A percentile compares a stretch with the other conserved stretches of the same genome.
These are phyloP conservation scores for Microplitis demolitor DNA, from an alignment of 1,140 invertebrate genomes.

Conservation along the genomic window DNA sequence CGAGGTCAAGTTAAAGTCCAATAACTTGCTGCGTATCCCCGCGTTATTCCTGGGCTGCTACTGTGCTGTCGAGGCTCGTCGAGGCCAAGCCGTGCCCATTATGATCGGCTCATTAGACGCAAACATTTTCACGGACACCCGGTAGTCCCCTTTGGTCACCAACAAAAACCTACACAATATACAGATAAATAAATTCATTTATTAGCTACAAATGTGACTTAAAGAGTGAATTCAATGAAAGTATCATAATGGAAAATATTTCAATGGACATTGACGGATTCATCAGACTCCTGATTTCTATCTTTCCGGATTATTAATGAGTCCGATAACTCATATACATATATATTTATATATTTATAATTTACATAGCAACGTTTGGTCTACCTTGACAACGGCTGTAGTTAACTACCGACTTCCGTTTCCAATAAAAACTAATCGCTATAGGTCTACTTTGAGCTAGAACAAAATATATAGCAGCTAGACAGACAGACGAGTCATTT, in stretches of 20 bases:
- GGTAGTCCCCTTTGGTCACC: slow-evolving; percentile 35
- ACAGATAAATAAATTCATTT: not conserved
- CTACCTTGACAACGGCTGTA: not conserved
- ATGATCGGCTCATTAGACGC: slow-evolving; percentile 38
- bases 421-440: slow-evolving; percentile 21
- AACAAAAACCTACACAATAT: slow-evolving; percentile 24
- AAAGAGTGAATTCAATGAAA: not conserved
- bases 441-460: not conserved
- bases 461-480: not conserved
- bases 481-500: not conserved
- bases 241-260: too few relatives aligned
- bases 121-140: slow-evolving; percentile 41
- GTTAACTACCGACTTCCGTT: slow-evolving; percentile 19
- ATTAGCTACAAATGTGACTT: too few relatives aligned
- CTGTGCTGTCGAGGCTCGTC: slow-evolving; percentile 27
- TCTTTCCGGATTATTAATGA: too few relatives aligned
- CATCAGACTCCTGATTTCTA: too few relatives aligned
- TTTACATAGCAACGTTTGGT: too few relatives aligned
- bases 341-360: too few relatives aligned
- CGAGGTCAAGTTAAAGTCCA: not conserved
- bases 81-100: slow-evolving; percentile 34
- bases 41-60: slow-evolving; percentile 8
- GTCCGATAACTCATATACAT: too few relatives aligned
- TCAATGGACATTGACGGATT: too few relatives aligned
- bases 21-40: too few relatives aligned